Percentiles rank a stretch among this genome's conserved stretches.
Evolutionary conservation across 2,113 vertebrate species (phyloP).

Genomic region (Varanus salvator): DNA sequence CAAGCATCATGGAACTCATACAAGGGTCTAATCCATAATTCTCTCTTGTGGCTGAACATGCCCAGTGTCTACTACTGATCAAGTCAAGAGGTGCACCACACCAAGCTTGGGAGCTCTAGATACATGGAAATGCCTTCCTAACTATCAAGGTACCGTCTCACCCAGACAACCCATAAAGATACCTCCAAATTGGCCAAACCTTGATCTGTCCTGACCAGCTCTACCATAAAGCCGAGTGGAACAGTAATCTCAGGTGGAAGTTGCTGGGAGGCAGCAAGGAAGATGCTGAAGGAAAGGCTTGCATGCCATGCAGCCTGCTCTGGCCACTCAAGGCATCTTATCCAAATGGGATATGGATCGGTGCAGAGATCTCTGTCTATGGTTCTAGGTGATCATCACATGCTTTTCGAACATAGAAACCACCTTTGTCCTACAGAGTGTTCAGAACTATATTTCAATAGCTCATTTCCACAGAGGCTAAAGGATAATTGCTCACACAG

Average conservation of each 20-base stretch:
- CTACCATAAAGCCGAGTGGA: no score
- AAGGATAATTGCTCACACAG: not conserved
- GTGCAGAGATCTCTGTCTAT: not conserved
- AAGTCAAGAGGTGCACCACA: not conserved
- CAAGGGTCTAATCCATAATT: no score
- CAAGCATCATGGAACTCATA: no score
- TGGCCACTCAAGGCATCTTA: not conserved
- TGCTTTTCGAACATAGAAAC: not conserved
- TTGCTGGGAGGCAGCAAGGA: no score
- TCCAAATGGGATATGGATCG: not conserved
- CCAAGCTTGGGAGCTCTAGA: not conserved
- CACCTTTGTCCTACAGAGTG: not conserved
- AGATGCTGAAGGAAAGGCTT: no score
- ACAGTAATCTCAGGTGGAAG: no score
- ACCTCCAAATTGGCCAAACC: not conserved
- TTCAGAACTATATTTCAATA: not conserved
- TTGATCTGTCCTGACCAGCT: not conserved
- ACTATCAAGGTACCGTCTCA: not conserved
- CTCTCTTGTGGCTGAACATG: not conserved
- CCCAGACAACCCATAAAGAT: not conserved
- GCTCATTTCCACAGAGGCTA: not conserved
- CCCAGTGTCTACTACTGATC: not conserved
- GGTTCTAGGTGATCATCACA: not conserved
- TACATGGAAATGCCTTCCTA: not conserved
- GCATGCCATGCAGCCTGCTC: no score